phyloP scores from a whole-genome alignment of 2,888 invertebrate genomes.

The Dolichopus griseipennis region DNA sequence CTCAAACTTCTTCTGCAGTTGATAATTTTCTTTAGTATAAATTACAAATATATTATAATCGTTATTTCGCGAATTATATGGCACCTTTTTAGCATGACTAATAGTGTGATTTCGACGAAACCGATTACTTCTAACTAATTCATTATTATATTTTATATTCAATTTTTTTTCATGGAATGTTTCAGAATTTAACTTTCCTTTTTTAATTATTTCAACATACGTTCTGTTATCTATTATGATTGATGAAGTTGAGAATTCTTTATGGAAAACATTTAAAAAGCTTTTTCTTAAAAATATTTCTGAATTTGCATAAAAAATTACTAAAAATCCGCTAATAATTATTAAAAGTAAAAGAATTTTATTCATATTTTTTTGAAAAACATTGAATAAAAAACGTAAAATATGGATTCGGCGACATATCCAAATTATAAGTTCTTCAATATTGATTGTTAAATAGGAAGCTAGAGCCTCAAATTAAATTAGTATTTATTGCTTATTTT shows the following conservation, averaged over 20 bases:
- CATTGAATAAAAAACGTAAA: background rate
- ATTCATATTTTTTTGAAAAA: constrained; percentile 29
- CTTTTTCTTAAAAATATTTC: constrained; percentile 27
- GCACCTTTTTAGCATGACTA: constrained; percentile 19
- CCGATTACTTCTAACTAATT: background rate
- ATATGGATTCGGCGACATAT: background rate
- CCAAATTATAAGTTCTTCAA: background rate
- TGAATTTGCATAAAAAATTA: constrained; percentile 37
- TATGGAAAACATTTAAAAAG: constrained; percentile 19
- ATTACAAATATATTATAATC: constrained; percentile 41
- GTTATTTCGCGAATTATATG: constrained; percentile 22
- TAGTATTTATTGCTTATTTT: too few species aligned
- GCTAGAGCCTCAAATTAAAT: too few species aligned
- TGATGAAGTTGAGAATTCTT: constrained; percentile 13
- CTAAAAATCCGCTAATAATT: constrained; percentile 33
- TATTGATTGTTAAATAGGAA: too few species aligned
- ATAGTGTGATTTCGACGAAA: background rate
- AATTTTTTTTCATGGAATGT: constrained; percentile 9
- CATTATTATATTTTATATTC: constrained; percentile 14
- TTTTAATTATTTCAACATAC: background rate
- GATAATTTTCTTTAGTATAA: constrained; percentile 39
- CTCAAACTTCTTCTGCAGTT: constrained; percentile 39
- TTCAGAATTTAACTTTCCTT: background rate
- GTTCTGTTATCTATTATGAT: constrained; percentile 9
- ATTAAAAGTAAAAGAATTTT: constrained; percentile 34